Base-by-base conservation (phyloP, 2,888 invertebrate species). In the Harpalus rubripes region DNA sequence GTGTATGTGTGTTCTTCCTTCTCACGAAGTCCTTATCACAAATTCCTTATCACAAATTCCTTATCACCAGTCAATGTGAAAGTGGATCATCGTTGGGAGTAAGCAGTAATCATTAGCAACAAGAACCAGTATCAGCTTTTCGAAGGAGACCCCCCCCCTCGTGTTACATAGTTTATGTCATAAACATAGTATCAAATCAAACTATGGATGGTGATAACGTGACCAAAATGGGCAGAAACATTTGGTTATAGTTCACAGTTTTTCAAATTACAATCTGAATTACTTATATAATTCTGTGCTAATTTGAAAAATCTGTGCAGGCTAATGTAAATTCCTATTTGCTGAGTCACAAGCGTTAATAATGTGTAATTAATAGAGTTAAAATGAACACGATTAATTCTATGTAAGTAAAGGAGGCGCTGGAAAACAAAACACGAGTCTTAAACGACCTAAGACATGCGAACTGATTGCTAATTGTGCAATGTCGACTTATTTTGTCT, bases 371-470 rank as follows among this genome's bases (percentile, higher is more conserved):
- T 74, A 68, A 68, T 74, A 74, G 72, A 44, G 72, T 74, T 74
- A 74, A 74, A 74, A 41, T 44, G 72, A 74, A 74, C 41, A 74
- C 8, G 44, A 74, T 44, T 74, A 74, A 74, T 74, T 41, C 41
- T n/a, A 74, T 74, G 44, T 41, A 74, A 16, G 22, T 74, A 74
- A 74, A 74, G 68, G 15, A 68, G 68, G 68, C 68, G 39, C 68
- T 63, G 2, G 8, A n/a, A 68, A 68, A 32, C 68, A 68, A 68
- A 32, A 59, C 79, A 58, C 79, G 79, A 79, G 61, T 59, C 79
- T 59, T 79, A 79, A 79, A 79, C 39, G 79, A 79, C 32, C 18
- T 16, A 59, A 56, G 79, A 79, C 79, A 79, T 41, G 79, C 79
- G 79, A 79, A 61, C 58, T 74, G 72, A 74, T 74, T 74, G 16